Base-by-base conservation (phyloP, 2,797 vertebrate species). In the Micrastur ruficollis region DNA sequence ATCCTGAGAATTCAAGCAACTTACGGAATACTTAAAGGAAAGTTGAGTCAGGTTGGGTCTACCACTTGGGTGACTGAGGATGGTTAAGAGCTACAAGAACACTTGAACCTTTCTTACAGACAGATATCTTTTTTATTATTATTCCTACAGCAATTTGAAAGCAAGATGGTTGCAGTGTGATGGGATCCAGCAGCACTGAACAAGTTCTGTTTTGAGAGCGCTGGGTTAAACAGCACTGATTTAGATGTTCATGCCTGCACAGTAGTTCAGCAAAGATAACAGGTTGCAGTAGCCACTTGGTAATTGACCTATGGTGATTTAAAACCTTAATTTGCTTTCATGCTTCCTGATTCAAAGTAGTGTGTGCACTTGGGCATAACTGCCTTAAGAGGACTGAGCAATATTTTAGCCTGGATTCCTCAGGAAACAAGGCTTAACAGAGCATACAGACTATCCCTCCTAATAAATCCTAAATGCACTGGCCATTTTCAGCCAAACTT, bases 231-330 rank as follows among this genome's bases (percentile, higher is more conserved):
- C 72, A 92, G 86, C 68, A 3, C 84, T 90, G 96, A 97, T 95
- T 93, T 93, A 97, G 94, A 83, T 50, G 79, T 92, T 91, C 79
- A n/a, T 68, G 75, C 56, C 72, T 65, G 63, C 56, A 74, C 61
- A 72, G 75, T 23, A 90, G 94, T 86, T 94, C 96, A 94, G 81
- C 75, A 94, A 86, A 96, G 95, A 76, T 92, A 96, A 95, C 95
- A 96, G 94, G 96, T 96, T 95, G 94, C 92, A 86, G 86, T 83
- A 91, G 68, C 72, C 94, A 49, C 86, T 93, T 78, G 79, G 75
- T 92, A 94, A 93, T 96, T 96, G 95, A 96, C 91, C 81, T 90
- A 38, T 62, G 53, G 91, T 91, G 96, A 96, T 94, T 96, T 96
- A 96, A 94, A 96, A 90, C 86, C 92, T 95, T 91, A 93, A 96